Evolutionary conservation across 2,888 invertebrate species (phyloP).

Genomic region (Pemphredon lugubris): DNA sequence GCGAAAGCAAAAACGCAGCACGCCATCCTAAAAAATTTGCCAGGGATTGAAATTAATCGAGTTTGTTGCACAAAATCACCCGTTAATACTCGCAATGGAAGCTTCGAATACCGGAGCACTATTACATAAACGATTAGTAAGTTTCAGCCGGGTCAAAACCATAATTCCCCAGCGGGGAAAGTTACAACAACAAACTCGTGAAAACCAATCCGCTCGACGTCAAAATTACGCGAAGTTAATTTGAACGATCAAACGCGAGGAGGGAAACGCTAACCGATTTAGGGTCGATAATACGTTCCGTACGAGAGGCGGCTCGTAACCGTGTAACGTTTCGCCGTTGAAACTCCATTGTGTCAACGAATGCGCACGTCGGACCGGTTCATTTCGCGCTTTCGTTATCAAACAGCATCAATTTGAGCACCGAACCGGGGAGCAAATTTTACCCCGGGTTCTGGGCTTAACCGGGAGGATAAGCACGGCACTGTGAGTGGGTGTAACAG

Average conservation of each 20-base stretch:
- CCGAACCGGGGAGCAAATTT: conserved; percentile 40
- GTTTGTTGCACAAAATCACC: too few species aligned
- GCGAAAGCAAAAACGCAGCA: too few species aligned
- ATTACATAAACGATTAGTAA: too few species aligned
- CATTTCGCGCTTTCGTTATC: conserved; percentile 46
- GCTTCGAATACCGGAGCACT: too few species aligned
- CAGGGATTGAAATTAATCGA: too few species aligned
- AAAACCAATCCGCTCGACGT: neutral
- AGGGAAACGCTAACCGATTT: neutral
- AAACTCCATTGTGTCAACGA: conserved; percentile 30
- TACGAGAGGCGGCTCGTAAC: conserved; percentile 23
- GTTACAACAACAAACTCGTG: too few species aligned
- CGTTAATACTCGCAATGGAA: too few species aligned
- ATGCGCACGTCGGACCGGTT: conserved; percentile 37
- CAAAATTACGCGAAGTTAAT: neutral
- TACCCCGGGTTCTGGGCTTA: conserved; percentile 7
- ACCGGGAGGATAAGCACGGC: conserved; percentile 1
- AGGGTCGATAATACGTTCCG: conserved; percentile 9
- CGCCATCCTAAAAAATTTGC: too few species aligned
- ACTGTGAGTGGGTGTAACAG: conserved; percentile 27
- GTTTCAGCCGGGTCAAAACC: too few species aligned
- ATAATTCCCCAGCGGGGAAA: too few species aligned
- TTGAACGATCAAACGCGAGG: neutral
- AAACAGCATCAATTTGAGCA: conserved; percentile 37
- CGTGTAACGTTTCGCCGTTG: conserved; percentile 23